Percentiles rank a stretch among this genome's conserved stretches.
Evolutionary conservation across 2,797 vertebrate genomes (phyloP).

Genomic region (Chiroxiphia lanceolata): DNA sequence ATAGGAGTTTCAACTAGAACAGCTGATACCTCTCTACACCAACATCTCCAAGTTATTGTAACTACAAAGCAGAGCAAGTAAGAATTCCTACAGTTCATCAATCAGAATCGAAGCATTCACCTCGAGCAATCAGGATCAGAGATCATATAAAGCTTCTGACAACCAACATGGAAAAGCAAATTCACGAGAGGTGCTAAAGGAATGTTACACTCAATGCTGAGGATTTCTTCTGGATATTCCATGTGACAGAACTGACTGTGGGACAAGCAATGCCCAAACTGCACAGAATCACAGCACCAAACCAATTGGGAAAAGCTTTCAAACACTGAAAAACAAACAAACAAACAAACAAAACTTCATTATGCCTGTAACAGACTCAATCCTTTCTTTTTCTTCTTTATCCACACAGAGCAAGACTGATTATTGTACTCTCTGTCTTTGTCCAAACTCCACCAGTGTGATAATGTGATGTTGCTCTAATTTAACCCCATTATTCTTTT

Average conservation of each 20-base stretch:
- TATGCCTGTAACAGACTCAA: not conserved
- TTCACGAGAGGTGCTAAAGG: not conserved
- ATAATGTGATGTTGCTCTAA: constrained; percentile 50
- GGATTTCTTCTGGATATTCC: not conserved
- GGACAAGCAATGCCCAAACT: not conserved
- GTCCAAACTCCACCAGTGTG: constrained; percentile 32
- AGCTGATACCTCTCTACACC: not conserved
- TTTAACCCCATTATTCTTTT: constrained; percentile 72
- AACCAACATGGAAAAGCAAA: not conserved
- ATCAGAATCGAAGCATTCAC: constrained; percentile 30
- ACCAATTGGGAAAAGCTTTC: not conserved
- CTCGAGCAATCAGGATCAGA: not conserved
- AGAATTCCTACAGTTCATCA: constrained; percentile 2
- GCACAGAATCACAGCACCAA: not conserved
- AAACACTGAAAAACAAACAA: not conserved
- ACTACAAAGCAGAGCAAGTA: not conserved
- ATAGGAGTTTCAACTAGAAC: not conserved
- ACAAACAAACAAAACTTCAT: not conserved
- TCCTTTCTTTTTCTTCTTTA: not conserved
- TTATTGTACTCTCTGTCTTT: not conserved
- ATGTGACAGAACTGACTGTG: not conserved
- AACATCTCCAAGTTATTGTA: not conserved
- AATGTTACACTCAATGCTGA: not conserved
- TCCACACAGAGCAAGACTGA: not conserved
- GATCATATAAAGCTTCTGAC: not conserved